Conservation (phyloP, 2,113 vertebrate genomes). For the Setophaga petechia region DNA sequence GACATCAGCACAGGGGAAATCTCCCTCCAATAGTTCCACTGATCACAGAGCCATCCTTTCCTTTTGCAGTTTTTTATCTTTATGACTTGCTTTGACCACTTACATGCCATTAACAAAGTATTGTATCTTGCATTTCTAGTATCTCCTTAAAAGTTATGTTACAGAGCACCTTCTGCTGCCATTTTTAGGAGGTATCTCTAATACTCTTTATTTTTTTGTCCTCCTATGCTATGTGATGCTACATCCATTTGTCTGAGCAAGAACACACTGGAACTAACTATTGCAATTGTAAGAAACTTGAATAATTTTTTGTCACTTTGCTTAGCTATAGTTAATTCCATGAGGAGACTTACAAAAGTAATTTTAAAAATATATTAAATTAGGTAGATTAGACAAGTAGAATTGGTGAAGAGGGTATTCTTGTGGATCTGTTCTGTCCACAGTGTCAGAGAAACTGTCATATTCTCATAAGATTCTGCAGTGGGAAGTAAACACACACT, state of each 20-base stretch:
- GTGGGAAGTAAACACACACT: neutral
- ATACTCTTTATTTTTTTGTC: neutral
- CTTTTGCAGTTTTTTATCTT: neutral
- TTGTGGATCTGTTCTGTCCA: neutral
- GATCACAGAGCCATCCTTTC: neutral
- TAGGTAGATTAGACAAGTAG: neutral
- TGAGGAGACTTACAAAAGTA: neutral
- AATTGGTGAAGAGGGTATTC: neutral
- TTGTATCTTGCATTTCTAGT: neutral
- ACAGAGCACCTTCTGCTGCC: neutral
- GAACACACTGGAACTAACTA: neutral
- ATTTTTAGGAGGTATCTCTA: neutral
- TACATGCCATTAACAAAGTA: neutral
- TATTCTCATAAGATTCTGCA: neutral
- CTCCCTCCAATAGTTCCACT: neutral
- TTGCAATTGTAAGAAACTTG: neutral
- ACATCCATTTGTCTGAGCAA: neutral
- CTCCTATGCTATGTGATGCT: neutral
- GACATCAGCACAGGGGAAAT: rapidly evolving
- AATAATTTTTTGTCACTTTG: neutral
- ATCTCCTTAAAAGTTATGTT: neutral
- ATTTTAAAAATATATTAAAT: neutral
- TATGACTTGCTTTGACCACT: neutral
- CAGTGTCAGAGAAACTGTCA: neutral
- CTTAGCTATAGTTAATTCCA: neutral